phyloP scores from a whole-genome alignment of 2,888 invertebrate species.

The Lasioglossum calceatum region DNA sequence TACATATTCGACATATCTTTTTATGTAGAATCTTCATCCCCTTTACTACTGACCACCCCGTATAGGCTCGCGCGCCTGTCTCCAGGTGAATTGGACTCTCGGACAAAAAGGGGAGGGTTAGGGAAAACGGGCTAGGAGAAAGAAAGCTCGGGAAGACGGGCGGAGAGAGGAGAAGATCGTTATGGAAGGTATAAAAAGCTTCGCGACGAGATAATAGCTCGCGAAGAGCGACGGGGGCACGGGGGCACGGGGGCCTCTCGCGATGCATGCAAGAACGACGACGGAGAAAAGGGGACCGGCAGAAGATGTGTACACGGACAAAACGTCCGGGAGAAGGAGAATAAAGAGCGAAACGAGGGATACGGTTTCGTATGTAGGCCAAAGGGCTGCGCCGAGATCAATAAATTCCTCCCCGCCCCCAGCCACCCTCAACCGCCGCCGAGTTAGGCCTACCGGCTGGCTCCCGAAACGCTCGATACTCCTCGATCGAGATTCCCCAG shows the following conservation, averaged over 20 bases:
- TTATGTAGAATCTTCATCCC: no score
- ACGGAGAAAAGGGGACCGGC: constrained; percentile 42
- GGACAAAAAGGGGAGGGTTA: constrained; percentile 36
- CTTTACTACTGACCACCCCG: background rate
- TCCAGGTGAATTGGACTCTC: constrained; percentile 45
- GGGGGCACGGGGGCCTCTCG: constrained; percentile 25
- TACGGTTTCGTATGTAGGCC: constrained; percentile 75
- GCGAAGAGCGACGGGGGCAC: constrained; percentile 32
- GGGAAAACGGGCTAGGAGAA: constrained; percentile 26
- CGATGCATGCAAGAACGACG: constrained; percentile 58
- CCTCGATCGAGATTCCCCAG: background rate
- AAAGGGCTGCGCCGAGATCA: constrained; percentile 76
- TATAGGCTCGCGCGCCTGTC: constrained; percentile 4
- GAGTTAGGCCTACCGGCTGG: constrained; percentile 64
- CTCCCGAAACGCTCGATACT: constrained; percentile 9
- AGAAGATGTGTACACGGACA: constrained; percentile 49
- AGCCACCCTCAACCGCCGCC: constrained; percentile 3
- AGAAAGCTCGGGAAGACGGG: constrained; percentile 49
- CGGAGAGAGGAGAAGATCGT: constrained; percentile 45
- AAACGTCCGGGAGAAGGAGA: constrained; percentile 58
- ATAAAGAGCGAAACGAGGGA: constrained; percentile 44
- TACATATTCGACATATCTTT: no score
- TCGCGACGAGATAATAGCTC: constrained; percentile 62
- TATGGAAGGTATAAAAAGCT: constrained; percentile 59
- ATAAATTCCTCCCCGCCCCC: constrained; percentile 68